Conservation (phyloP, 2,113 vertebrate species). For the Chunga burmeisteri region DNA sequence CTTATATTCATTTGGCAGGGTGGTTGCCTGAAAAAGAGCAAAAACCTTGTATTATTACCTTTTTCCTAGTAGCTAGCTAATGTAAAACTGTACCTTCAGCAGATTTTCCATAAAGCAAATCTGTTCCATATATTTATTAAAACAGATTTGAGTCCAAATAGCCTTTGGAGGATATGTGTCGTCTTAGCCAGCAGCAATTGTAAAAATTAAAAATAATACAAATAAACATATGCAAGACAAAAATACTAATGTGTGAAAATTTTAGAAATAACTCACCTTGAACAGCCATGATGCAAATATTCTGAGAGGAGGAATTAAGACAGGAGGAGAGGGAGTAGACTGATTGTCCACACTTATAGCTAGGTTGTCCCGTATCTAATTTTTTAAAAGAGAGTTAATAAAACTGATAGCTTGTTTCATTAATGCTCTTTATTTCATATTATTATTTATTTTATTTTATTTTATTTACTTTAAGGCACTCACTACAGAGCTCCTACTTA, state of each 20-base stretch:
- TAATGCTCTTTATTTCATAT: background rate
- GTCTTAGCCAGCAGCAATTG: accelerated
- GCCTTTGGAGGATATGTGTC: background rate
- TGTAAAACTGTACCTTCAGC: background rate
- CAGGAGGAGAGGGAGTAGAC: constrained; percentile 87
- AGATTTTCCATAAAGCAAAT: background rate
- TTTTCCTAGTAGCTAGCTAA: background rate
- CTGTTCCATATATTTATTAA: accelerated
- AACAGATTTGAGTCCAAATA: accelerated
- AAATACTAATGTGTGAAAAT: background rate
- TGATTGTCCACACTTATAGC: constrained; percentile 94
- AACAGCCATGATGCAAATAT: constrained; percentile 98
- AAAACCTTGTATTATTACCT: background rate
- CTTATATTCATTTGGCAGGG: constrained; percentile 89
- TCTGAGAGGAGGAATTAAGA: constrained; percentile 92
- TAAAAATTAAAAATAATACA: background rate
- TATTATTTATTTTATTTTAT: background rate
- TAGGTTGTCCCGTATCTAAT: constrained; percentile 95
- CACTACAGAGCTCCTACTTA: background rate
- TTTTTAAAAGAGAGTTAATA: background rate
- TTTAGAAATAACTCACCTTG: constrained; percentile 78
- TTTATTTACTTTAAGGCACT: background rate
- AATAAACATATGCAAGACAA: background rate
- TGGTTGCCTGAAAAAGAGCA: constrained; percentile 82
- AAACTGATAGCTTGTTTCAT: background rate